Evolutionary conservation across 2,113 vertebrate genomes (phyloP).

Genomic region (Hemiprocne comata): DNA sequence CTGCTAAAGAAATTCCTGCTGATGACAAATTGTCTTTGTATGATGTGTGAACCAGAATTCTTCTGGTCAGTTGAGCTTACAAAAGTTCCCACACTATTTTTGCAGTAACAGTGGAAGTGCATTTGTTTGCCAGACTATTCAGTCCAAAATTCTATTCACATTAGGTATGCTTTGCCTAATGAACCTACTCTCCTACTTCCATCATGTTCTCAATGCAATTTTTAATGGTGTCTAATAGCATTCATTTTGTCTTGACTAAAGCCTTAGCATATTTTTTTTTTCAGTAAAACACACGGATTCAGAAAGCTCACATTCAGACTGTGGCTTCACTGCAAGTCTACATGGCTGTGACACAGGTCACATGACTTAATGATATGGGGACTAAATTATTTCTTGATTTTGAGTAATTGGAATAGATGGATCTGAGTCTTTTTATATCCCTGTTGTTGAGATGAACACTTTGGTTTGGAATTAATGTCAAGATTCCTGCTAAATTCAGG

Average conservation of each 20-base stretch:
- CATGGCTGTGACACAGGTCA: background rate
- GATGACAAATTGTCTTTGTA: constrained; percentile 20
- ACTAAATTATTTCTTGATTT: background rate
- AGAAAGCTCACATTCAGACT: background rate
- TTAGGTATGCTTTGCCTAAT: background rate
- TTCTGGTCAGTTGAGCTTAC: background rate
- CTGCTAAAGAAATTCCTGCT: background rate
- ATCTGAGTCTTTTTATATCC: background rate
- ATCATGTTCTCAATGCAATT: background rate
- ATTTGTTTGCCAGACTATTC: background rate
- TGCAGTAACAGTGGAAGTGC: background rate
- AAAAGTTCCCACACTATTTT: background rate
- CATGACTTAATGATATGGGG: background rate
- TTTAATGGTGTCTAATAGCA: background rate
- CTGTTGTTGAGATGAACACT: background rate
- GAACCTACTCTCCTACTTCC: background rate
- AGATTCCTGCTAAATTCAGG: background rate
- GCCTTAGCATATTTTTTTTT: background rate
- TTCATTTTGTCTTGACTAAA: background rate
- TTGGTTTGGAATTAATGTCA: background rate
- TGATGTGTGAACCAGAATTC: background rate
- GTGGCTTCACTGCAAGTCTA: background rate
- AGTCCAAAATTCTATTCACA: background rate
- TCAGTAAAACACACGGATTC: background rate
- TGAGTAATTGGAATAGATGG: background rate